Base-by-base conservation (phyloP, 2,888 invertebrate species). In the Caprella mutica region DNA sequence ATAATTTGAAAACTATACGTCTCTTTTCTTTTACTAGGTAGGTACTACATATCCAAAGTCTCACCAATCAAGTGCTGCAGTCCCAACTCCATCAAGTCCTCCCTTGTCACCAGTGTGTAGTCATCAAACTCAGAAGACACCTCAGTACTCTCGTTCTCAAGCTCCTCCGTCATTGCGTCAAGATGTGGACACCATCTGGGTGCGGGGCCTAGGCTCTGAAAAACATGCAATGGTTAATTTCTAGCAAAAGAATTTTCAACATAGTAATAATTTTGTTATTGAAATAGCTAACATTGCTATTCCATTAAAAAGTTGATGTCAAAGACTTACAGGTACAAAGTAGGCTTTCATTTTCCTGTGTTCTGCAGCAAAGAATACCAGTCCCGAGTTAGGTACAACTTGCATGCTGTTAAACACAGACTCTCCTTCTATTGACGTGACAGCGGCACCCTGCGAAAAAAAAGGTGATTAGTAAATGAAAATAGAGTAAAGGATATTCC, bases 121-220 rank as follows among this genome's bases (percentile, higher is more conserved):
- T 98, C 96, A 72, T 98, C 98, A 72, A 96, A 98, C 50, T 97
- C 85, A 67, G 83, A 84, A 8, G 48, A 27, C 70, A 90, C 85
- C 12, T 83, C 84, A 70, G 90, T 85, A 65, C 82, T 79, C 65
- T 78, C 79, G 19, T 74, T 83, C 74, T 98, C 97, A 67, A 98
- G 76, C 76, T 98, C 97, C 74, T 98, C 97, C 0, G 96, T 96
- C 14, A 98, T 77, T 70, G 86, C 90, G 71, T 98, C 97, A 58
- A 99, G 78, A 76, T 94, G 96, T 51, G 89, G 84, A 71, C 96
- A 97, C 98, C 98, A 98, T 68, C 81, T 83, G 0, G 98, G 98
- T 1, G 98, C 98, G 21, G 96, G 90, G 12, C 90, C 91, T 71
- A 79, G 52, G 23, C 59, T 59, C 62, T 62, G 46, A 9, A 33